Percentiles rank a stretch among this genome's conserved stretches.
Evolutionary conservation across 2,113 vertebrate genomes (phyloP).

Genomic region (Shinisaurus crocodilurus): DNA sequence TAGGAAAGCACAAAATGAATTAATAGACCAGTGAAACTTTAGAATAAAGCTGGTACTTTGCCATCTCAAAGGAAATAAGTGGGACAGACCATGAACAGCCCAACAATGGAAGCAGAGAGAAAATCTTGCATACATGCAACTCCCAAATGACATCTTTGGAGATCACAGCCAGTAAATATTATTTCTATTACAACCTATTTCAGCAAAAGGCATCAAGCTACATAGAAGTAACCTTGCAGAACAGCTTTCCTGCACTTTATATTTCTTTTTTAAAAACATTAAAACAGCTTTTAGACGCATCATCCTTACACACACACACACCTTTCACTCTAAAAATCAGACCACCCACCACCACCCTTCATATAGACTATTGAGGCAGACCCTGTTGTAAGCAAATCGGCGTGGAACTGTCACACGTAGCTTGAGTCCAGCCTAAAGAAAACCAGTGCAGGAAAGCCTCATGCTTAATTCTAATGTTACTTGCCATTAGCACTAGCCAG

Average conservation of each 20-base stretch:
- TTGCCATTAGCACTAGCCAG: too few relatives aligned
- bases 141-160: slow-evolving; percentile 35
- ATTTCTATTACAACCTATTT: slow-evolving; percentile 28
- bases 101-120: slow-evolving; percentile 15
- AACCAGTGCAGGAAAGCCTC: neutral
- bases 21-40: slow-evolving; percentile 61
- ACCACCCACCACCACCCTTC: neutral
- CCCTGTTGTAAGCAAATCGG: neutral
- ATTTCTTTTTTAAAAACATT: neutral
- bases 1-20: slow-evolving; percentile 62
- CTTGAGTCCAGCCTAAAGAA: neutral
- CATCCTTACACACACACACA: fast-evolving
- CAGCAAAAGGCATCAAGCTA: neutral
- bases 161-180: slow-evolving; percentile 39
- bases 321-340: neutral
- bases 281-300: fast-evolving
- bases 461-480: neutral
- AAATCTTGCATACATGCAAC: slow-evolving; percentile 31
- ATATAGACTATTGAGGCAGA: neutral
- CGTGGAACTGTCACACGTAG: neutral
- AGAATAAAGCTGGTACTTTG: slow-evolving; percentile 44
- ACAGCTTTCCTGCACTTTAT: slow-evolving; percentile 7
- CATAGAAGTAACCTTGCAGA: slow-evolving; percentile 19
- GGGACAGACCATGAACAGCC: slow-evolving; percentile 47
- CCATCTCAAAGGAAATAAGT: slow-evolving; percentile 52